Conservation (phyloP, 2,888 invertebrate species). For the Oscheius myriophilus region DNA sequence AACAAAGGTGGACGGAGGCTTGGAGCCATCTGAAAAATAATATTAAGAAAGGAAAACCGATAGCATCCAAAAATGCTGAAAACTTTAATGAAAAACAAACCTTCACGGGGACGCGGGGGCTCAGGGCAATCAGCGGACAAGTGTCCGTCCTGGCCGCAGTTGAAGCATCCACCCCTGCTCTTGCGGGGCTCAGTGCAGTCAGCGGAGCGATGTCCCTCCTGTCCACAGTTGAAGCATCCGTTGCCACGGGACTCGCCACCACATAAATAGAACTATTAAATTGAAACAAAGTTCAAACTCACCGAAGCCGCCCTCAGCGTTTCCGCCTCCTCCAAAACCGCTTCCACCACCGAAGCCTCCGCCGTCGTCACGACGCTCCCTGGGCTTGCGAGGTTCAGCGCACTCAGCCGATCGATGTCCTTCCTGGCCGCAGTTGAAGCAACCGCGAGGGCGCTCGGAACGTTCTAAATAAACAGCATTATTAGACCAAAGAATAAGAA, state of each 20-base stretch:
- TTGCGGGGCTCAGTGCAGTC: constrained; percentile 45
- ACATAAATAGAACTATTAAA: no score
- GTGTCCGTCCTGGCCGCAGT: constrained; percentile 49
- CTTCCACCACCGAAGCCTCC: constrained; percentile 23
- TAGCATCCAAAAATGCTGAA: no score
- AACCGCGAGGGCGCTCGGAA: constrained; percentile 7
- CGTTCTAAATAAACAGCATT: not conserved
- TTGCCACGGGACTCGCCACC: constrained; percentile 6
- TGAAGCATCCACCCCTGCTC: constrained; percentile 39
- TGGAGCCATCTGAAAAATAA: constrained; percentile 10
- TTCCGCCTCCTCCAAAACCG: constrained; percentile 25
- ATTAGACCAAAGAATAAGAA: not conserved
- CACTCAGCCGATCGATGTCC: no score
- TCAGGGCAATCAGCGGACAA: constrained; percentile 40
- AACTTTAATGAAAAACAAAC: no score
- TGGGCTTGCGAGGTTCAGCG: no score
- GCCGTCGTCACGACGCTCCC: constrained; percentile 4
- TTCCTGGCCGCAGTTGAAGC: constrained; percentile 24
- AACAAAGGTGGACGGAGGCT: constrained; percentile 17
- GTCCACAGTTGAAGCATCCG: constrained; percentile 30
- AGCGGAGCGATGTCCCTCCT: constrained; percentile 21
- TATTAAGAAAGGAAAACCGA: no score
- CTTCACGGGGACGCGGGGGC: constrained; percentile 21
- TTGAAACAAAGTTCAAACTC: no score
- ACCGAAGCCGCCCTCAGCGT: constrained; percentile 5